phyloP scores from a whole-genome alignment of 2,888 invertebrate species.

The Imbricaverruca yamaguchii region DNA sequence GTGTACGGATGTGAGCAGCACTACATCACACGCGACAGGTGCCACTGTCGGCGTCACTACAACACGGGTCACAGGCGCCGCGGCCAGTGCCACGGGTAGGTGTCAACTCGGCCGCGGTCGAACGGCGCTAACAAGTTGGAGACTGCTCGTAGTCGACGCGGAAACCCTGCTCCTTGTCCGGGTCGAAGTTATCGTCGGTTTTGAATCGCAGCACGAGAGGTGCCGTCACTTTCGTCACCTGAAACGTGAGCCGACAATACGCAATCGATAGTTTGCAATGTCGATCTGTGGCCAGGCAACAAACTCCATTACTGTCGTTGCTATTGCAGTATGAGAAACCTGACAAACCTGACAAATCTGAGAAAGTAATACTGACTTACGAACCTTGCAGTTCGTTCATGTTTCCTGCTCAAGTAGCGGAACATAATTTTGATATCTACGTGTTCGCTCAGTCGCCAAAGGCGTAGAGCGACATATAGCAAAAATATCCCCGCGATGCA shows the following conservation, averaged over 20 bases:
- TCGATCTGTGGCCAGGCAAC: too few relatives aligned
- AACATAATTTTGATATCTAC: neutral
- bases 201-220: conserved; percentile 4
- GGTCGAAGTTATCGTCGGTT: neutral
- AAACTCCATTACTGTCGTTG: too few relatives aligned
- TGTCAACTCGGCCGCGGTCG: too few relatives aligned
- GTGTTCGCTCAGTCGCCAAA: too few relatives aligned
- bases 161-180: neutral
- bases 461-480: too few relatives aligned
- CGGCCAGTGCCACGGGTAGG: too few relatives aligned
- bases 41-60: too few relatives aligned
- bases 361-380: neutral
- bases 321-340: neutral
- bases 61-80: too few relatives aligned
- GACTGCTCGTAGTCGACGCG: conserved; percentile 2
- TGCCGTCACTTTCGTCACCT: neutral
- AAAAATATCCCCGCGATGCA: too few relatives aligned
- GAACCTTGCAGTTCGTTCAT: neutral
- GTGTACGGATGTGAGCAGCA: too few relatives aligned
- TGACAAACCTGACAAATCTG: neutral
- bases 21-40: too few relatives aligned
- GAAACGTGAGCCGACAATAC: neutral
- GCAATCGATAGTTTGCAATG: too few relatives aligned
- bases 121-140: neutral
- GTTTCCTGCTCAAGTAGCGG: neutral